phyloP scores from a whole-genome alignment of 1,140 invertebrate species.

The Trialeurodes vaporariorum region DNA sequence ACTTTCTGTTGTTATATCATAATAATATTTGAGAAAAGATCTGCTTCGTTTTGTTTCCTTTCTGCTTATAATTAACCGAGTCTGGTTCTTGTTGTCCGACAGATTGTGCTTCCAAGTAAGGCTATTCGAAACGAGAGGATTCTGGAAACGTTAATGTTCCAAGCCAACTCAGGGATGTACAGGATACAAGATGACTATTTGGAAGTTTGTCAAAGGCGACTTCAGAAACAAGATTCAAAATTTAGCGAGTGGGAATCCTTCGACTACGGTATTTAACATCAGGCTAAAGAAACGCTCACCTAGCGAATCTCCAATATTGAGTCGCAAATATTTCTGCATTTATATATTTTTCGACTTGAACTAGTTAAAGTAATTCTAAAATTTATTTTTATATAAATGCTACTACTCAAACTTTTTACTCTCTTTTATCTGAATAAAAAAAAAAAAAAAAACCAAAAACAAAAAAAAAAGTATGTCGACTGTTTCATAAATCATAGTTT shows the following conservation, averaged over 20 bases:
- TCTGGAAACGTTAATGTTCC: conserved; percentile 82
- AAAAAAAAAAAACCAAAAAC: too few species aligned
- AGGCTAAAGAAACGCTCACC: not conserved
- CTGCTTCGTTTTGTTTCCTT: not conserved
- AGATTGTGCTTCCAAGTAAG: conserved; percentile 83
- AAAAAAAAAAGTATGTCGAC: too few species aligned
- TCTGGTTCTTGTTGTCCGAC: conserved; percentile 27
- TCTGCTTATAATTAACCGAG: not conserved
- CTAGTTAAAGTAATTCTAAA: not conserved
- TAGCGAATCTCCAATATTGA: too few species aligned
- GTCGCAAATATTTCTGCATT: too few species aligned
- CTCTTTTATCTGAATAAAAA: too few species aligned
- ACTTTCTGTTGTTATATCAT: not conserved
- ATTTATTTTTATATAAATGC: not conserved
- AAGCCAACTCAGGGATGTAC: conserved; percentile 86
- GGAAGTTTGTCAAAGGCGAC: conserved; percentile 71
- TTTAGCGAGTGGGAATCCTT: conserved; percentile 69
- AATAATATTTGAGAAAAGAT: not conserved
- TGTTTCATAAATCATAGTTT: too few species aligned
- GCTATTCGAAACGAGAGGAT: conserved; percentile 87
- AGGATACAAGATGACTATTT: conserved; percentile 77
- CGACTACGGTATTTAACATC: conserved; percentile 33
- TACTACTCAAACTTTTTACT: too few species aligned
- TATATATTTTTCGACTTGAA: too few species aligned
- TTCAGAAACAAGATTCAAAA: conserved; percentile 75